A percentile compares a stretch with the other conserved stretches of the same genome.
Evolutionary conservation across 2,797 vertebrate genomes (phyloP).

Genomic region (Crossoptilon crossoptilon): DNA sequence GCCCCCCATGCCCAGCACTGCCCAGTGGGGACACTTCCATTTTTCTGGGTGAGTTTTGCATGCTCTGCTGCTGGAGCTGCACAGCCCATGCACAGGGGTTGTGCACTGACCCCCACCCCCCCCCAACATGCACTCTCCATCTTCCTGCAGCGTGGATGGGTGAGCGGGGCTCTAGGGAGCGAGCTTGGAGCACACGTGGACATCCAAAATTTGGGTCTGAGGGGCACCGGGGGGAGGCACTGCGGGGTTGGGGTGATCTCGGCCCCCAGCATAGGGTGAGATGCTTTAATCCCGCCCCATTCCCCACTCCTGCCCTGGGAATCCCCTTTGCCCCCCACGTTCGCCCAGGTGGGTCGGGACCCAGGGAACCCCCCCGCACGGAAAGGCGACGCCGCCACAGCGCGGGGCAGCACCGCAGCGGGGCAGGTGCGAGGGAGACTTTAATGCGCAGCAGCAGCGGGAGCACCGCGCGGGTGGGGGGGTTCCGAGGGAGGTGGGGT

Average conservation of each 20-base stretch:
- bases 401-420: not conserved
- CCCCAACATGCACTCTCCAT: too few relatives aligned
- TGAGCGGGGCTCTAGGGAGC: not conserved
- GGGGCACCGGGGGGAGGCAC: too few relatives aligned
- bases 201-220: too few relatives aligned
- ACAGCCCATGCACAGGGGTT: too few relatives aligned
- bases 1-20: too few relatives aligned
- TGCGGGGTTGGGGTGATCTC: not conserved
- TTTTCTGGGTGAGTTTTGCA: too few relatives aligned
- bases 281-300: not conserved
- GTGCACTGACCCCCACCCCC: too few relatives aligned
- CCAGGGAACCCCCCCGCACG: not conserved
- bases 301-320: not conserved
- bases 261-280: not conserved
- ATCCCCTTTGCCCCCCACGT: not conserved
- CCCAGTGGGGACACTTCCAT: too few relatives aligned
- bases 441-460: conserved; percentile 34
- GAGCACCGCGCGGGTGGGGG: not conserved
- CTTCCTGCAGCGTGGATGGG: too few relatives aligned
- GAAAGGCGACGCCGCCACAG: not conserved
- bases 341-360: not conserved
- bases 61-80: too few relatives aligned
- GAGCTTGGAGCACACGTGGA: too few relatives aligned
- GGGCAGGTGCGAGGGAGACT: conserved; percentile 32
- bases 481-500: not conserved